Evolutionary conservation across 2,113 vertebrate genomes (phyloP).

Genomic region (Anser brachyrhynchus): DNA sequence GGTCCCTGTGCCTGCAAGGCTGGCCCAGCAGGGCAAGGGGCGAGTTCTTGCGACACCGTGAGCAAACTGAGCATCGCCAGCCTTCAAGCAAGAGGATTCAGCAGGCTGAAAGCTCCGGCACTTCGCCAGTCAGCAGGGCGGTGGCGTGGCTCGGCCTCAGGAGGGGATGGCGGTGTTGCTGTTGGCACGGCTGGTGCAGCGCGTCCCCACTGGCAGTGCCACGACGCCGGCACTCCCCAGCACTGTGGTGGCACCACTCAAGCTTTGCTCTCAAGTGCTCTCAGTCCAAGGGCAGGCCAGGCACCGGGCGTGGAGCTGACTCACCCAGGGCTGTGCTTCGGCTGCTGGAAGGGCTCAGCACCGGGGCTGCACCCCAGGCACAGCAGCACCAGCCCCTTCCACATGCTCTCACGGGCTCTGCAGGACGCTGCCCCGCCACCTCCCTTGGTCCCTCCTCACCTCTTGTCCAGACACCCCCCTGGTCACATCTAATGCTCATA

Average conservation of each 20-base stretch:
- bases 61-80: not conserved
- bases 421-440: not conserved
- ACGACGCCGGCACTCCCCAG: not conserved
- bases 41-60: too few species aligned
- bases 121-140: not conserved
- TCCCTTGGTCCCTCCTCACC: not conserved
- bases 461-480: not conserved
- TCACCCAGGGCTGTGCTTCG: not conserved
- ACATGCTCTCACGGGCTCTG: not conserved
- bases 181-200: not conserved
- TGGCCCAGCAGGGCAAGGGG: not conserved
- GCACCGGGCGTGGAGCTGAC: not conserved
- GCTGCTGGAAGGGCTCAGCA: not conserved
- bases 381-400: not conserved
- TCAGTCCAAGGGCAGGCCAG: not conserved
- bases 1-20: not conserved
- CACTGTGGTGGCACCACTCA: not conserved
- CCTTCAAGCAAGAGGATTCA: not conserved
- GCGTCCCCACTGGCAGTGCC: not conserved
- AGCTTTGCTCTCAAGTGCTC: not conserved
- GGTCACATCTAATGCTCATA: not conserved
- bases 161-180: not conserved
- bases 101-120: not conserved
- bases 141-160: too few species aligned
- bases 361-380: too few species aligned